Evolutionary conservation across 2,888 invertebrate species (phyloP).

Genomic region (Phaedon cochleariae): DNA sequence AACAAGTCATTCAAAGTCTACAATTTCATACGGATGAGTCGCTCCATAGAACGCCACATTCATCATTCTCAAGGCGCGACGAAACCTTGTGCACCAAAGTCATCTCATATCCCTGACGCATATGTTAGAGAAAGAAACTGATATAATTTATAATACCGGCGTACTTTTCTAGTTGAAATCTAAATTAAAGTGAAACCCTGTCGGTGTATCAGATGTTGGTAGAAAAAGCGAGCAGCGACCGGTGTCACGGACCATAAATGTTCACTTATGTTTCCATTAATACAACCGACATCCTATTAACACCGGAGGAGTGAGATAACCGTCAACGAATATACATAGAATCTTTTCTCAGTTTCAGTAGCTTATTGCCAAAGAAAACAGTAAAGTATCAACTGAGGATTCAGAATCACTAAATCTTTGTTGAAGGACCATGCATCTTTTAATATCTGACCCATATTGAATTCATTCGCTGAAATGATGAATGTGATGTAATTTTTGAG

Average conservation of each 20-base stretch:
- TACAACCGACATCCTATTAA: constrained; percentile 58
- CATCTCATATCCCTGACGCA: constrained; percentile 36
- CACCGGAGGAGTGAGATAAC: constrained; percentile 52
- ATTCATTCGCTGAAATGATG: too few relatives aligned
- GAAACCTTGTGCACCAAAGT: constrained; percentile 46
- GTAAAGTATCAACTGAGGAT: too few relatives aligned
- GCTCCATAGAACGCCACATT: constrained; percentile 55
- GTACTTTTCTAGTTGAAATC: constrained; percentile 42
- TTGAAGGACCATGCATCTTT: too few relatives aligned
- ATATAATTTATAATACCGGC: constrained; percentile 35
- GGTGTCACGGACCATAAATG: constrained; percentile 63
- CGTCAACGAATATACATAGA: constrained; percentile 26
- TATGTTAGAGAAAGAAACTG: constrained; percentile 34
- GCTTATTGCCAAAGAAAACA: constrained; percentile 9
- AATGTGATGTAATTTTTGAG: too few relatives aligned
- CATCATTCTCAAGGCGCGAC: constrained; percentile 55
- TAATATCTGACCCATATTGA: too few relatives aligned
- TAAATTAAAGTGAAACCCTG: constrained; percentile 43
- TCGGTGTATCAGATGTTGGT: constrained; percentile 56
- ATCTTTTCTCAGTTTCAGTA: neutral
- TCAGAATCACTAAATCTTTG: too few relatives aligned
- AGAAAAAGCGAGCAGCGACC: constrained; percentile 54
- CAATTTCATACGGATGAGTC: constrained; percentile 58
- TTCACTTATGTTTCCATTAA: constrained; percentile 65
- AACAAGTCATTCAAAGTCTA: constrained; percentile 50